Base-by-base conservation (phyloP, 2,797 vertebrate genomes). In the Falco rusticolus region DNA sequence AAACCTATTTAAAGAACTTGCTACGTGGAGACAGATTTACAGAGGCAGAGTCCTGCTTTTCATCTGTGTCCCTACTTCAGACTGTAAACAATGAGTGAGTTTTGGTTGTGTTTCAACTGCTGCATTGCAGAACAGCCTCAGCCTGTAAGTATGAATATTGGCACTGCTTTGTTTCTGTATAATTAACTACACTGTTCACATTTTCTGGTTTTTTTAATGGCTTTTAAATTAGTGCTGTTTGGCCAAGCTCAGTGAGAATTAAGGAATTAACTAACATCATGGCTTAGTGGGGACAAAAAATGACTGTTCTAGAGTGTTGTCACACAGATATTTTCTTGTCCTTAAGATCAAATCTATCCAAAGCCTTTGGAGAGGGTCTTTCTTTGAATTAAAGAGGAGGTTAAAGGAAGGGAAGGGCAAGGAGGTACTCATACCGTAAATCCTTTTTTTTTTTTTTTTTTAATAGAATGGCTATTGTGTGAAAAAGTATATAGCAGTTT, bases 81-180 rank as follows among this genome's bases (percentile, higher is more conserved):
- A 98, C 97, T 98, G 65, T 97, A 96, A 97, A 96, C 94, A 94
- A 99, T 99, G 99, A 99, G 99, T 94, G 99, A 99, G 77, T 99
- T 99, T 97, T 99, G 99, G 99, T 97, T 99, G 97, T 99, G 99
- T 97, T 99, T 99, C 98, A 99, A 99, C 98, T 99, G 99, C 98
- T 99, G 99, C 97, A 99, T 99, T 83, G 98, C 98, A 60, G 98
- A 99, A 79, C 98, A 99, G 96, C 98, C 98, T 74, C 98, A 99
- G 94, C 98, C 99, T 96, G 98, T 99, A 98, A 99, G 99, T 98
- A 98, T 95, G 47, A 95, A 84, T 83, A 76, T 89, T 84, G 15
- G 1, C 33, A 88, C 29, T 57, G 26, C 28, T 77, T 93, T 72
- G 5, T 33, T 18, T 51, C 47, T 75, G 9, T n/a, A 11, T 69